Evolutionary conservation across 2,888 invertebrate species (phyloP), one percentile per base, ranked within the genome.

Genomic region (Bellardia bayeri): DNA sequence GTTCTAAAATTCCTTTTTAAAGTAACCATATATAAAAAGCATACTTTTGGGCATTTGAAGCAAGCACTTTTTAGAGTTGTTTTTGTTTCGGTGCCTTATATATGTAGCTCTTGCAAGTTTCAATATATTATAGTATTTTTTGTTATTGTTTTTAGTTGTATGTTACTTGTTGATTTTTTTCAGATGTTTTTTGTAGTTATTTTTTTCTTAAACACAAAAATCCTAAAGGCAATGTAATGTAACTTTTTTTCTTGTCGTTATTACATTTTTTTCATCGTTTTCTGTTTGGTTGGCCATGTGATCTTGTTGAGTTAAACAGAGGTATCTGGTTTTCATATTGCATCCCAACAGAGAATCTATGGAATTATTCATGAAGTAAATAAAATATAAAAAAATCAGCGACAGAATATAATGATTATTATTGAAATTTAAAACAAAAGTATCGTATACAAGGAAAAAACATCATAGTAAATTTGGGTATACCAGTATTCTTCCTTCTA

Each of bases 301-400:
- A 80, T 71, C 54, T 68, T 68, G 61, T 74, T 66, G 66, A 33
- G 23, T 23, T 54, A 4, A 23, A 75, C 6, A 63, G 40, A 42
- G 13, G 37, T 58, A 40, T 69, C 11, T 51, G n/a, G 13, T 75
- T 82, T 30, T n/a, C 45, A 63, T 76, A 45, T 2, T 82, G 51
- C 49, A 76, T 66, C n/a, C 8, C 13, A 85, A 66, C 61, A 68
- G 66, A 78, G 78, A 51, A 64, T 76, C 7, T 54, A 16, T 42
- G 61, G 71, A 81, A 81, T 76, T 81, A 81, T 85, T 72, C 71
- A 85, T 85, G 71, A 85, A 85, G 71, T 66, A 49, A 64, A 85
- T 85, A 71, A 71, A 64, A 61, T 54, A 37, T 75, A 56, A 75
- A 75, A 63, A 61, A 69, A 23, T 23, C 23, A 23, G 23, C 1